Conservation (phyloP, 2,113 vertebrate species). For the Microcebus tavaratra region DNA sequence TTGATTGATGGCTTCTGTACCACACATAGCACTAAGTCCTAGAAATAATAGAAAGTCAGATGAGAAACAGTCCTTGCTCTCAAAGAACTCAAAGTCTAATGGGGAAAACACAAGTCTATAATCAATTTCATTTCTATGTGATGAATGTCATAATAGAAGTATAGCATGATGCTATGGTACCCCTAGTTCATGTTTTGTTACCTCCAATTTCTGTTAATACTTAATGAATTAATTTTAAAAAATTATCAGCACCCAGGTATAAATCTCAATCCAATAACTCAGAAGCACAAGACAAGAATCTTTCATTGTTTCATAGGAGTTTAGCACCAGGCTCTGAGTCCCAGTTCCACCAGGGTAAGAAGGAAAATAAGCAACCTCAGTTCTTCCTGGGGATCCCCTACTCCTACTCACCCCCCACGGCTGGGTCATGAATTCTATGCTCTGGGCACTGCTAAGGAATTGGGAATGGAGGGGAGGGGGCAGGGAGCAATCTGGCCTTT, state of each 20-base stretch:
- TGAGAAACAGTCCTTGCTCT: neutral
- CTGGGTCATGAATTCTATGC: accelerated
- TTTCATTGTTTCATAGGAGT: neutral
- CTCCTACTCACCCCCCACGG: neutral
- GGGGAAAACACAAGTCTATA: neutral
- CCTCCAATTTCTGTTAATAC: neutral
- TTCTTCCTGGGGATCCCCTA: neutral
- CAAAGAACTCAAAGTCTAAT: neutral
- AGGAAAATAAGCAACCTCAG: neutral
- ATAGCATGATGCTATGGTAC: neutral
- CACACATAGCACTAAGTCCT: neutral
- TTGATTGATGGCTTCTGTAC: neutral
- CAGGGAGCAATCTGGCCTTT: neutral
- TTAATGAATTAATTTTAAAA: neutral
- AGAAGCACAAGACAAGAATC: neutral
- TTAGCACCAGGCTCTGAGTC: neutral
- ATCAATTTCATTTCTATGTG: neutral
- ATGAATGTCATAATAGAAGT: neutral
- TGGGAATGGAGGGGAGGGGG: accelerated
- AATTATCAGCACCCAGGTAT: neutral
- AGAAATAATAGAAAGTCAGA: neutral
- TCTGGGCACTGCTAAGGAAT: neutral
- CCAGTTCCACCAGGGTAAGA: neutral
- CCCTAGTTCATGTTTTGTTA: neutral
- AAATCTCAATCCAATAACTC: neutral